Conservation (phyloP, 2,888 invertebrate species). For the Cephus rjabovi region DNA sequence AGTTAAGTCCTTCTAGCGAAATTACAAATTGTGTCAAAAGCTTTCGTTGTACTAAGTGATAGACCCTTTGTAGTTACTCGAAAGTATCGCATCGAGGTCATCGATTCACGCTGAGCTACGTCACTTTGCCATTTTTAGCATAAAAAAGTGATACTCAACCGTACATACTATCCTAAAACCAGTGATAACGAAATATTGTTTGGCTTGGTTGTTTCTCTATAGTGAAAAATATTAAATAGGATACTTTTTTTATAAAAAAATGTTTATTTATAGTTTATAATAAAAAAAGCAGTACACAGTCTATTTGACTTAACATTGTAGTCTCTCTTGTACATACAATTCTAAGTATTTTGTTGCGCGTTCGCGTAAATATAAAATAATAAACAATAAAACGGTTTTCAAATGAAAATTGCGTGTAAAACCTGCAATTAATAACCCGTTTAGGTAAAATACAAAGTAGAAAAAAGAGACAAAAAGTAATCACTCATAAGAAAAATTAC, state of each 20-base stretch:
- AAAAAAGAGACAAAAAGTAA: neutral
- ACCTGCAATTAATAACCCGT: neutral
- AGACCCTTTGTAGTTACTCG: neutral
- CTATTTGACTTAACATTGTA: slow-evolving; percentile 30
- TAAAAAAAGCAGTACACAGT: slow-evolving; percentile 35
- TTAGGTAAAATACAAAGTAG: neutral
- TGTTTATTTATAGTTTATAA: slow-evolving; percentile 46
- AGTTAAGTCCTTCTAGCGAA: neutral
- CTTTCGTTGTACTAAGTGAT: neutral
- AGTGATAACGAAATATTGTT: neutral
- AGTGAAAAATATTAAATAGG: neutral
- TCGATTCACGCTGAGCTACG: neutral
- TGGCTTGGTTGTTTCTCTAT: neutral
- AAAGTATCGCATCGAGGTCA: slow-evolving; percentile 1
- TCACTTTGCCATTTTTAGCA: neutral
- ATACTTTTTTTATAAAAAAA: slow-evolving; percentile 26
- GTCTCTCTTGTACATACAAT: slow-evolving; percentile 18
- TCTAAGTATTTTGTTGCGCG: slow-evolving; percentile 14
- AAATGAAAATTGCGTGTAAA: neutral
- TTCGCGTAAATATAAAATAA: slow-evolving; percentile 7
- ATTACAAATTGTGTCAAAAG: neutral
- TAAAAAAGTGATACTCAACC: neutral
- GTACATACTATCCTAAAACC: no score
- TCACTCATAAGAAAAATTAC: neutral
- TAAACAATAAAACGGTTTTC: neutral